Evolutionary conservation across 2,888 invertebrate species (phyloP).

Genomic region (Prosapia bicincta): DNA sequence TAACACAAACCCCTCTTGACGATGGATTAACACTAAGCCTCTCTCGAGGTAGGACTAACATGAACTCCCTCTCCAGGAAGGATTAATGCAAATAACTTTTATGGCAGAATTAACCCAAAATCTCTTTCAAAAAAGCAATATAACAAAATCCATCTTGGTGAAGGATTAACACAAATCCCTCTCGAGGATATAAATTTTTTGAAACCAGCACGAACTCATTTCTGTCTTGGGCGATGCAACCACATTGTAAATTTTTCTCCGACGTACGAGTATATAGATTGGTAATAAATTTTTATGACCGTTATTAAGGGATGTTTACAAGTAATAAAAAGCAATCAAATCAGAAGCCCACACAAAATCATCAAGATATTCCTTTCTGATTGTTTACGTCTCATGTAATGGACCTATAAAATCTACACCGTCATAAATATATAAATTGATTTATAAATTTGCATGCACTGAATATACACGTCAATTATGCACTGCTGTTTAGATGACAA

Average conservation of each 20-base stretch:
- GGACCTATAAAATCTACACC: background rate
- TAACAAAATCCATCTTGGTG: too few relatives aligned
- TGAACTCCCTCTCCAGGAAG: too few relatives aligned
- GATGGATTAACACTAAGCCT: too few relatives aligned
- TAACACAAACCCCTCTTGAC: too few relatives aligned
- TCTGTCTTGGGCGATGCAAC: too few relatives aligned
- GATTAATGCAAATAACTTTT: too few relatives aligned
- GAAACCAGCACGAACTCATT: too few relatives aligned
- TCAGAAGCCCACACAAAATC: background rate
- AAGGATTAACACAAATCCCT: too few relatives aligned
- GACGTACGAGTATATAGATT: background rate
- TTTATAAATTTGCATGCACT: background rate
- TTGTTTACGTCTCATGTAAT: background rate
- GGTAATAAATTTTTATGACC: background rate
- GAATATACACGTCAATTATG: background rate
- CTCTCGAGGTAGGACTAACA: too few relatives aligned
- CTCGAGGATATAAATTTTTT: too few relatives aligned
- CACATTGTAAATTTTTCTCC: background rate
- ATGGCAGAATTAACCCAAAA: too few relatives aligned
- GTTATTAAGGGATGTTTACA: background rate
- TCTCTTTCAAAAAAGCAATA: too few relatives aligned
- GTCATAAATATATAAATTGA: background rate
- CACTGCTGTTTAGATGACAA: background rate
- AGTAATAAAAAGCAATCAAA: background rate
- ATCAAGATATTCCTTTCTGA: background rate